A percentile compares a stretch with the other conserved stretches of the same genome.
phyloP scores from a whole-genome alignment of 1,140 invertebrate species.

The Micrasema longulum region DNA sequence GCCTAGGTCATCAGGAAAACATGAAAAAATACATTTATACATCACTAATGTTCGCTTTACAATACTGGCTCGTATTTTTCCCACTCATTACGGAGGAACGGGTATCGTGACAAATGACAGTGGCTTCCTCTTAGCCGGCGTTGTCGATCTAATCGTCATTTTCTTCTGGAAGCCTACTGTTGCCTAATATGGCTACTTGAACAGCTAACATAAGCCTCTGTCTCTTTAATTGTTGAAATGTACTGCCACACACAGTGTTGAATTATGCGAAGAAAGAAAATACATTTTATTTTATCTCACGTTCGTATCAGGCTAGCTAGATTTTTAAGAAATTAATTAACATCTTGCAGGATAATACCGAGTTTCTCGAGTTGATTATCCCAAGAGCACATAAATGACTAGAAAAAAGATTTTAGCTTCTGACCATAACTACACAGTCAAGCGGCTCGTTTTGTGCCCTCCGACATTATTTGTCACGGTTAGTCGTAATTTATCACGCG shows the following conservation, averaged over 20 bases:
- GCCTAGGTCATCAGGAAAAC: constrained; percentile 22
- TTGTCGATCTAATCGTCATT: constrained; percentile 40
- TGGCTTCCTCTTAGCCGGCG: constrained; percentile 29
- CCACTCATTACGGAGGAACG: constrained; percentile 33
- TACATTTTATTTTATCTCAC: too few species aligned
- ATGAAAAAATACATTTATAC: constrained; percentile 22
- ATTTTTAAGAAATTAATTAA: too few species aligned
- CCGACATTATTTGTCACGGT: constrained; percentile 43
- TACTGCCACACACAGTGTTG: too few species aligned
- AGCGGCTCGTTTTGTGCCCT: constrained; percentile 39
- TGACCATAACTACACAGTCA: constrained; percentile 29
- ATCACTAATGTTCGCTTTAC: constrained; percentile 31
- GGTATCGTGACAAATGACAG: constrained; percentile 47
- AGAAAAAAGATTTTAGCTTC: constrained; percentile 28
- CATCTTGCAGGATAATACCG: too few species aligned
- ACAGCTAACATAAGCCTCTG: neutral
- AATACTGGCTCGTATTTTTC: constrained; percentile 33
- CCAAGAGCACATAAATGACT: constrained; percentile 28
- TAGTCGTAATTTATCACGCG: constrained; percentile 37
- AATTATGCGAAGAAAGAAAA: too few species aligned
- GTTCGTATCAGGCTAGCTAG: too few species aligned
- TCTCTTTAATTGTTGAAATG: neutral
- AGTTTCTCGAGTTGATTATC: constrained; percentile 9
- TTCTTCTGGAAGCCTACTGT: constrained; percentile 17
- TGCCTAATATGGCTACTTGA: neutral